These are phyloP conservation scores for Rhopilema esculentum DNA, from an alignment of 30 jellyfish, hydroid and myxozoan species.

Conservation along the genomic window DNA sequence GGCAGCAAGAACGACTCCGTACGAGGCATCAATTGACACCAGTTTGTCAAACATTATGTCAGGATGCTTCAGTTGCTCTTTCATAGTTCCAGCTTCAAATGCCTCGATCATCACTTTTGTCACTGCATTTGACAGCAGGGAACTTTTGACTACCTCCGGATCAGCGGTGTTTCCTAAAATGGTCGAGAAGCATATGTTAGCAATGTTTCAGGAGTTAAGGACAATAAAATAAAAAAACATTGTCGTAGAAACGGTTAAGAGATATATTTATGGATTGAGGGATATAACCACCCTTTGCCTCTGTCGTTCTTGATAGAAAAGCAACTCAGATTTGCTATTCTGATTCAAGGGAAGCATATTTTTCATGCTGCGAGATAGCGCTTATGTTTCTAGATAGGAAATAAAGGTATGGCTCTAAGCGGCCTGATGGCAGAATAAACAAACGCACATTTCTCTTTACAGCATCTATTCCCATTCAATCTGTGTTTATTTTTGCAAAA, in stretches of 20 bases:
- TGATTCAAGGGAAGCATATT: too few species aligned
- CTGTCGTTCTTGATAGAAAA: neutral
- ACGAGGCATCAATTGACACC: conserved; percentile 55
- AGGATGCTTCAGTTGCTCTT: conserved; percentile 46
- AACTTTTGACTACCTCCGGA: conserved; percentile 4
- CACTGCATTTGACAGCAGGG: conserved; percentile 19
- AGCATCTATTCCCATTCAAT: too few species aligned
- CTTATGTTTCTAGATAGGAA: too few species aligned
- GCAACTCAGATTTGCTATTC: too few species aligned
- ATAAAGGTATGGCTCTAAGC: too few species aligned
- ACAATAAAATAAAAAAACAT: too few species aligned
- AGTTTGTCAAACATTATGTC: conserved; percentile 33
- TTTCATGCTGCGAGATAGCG: too few species aligned
- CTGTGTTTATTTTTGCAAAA: too few species aligned
- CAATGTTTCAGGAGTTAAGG: too few species aligned
- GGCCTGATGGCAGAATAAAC: too few species aligned
- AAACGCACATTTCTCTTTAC: too few species aligned
- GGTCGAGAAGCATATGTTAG: too few species aligned
- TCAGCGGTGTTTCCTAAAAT: conserved; percentile 43
- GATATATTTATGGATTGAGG: neutral
- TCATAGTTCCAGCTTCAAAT: conserved; percentile 39
- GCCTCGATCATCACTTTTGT: conserved; percentile 48
- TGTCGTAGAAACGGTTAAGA: neutral
- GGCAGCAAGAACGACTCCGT: conserved; percentile 48
- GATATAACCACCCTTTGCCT: neutral